These are phyloP conservation scores for Synergus itoensis DNA, from an alignment of 2,888 invertebrate species.

Conservation along the genomic window DNA sequence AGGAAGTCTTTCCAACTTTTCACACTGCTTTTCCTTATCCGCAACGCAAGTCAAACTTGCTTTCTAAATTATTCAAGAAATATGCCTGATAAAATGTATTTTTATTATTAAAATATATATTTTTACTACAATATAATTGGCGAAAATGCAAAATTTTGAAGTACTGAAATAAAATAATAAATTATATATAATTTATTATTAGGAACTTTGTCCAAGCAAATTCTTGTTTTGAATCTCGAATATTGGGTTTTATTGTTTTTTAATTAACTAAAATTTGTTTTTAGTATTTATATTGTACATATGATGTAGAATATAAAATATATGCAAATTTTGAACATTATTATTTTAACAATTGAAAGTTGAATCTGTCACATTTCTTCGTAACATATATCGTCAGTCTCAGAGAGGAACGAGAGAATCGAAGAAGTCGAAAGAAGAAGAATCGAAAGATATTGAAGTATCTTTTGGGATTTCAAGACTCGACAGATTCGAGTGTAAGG, in stretches of 20 bases:
- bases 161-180: neutral
- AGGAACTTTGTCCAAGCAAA: too few relatives aligned
- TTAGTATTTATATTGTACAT: too few relatives aligned
- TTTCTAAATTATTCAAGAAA: conserved; percentile 26
- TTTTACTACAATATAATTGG: too few relatives aligned
- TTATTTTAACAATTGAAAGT: neutral
- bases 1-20: neutral
- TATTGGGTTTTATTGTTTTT: too few relatives aligned
- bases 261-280: too few relatives aligned
- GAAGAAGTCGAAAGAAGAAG: neutral
- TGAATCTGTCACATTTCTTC: neutral
- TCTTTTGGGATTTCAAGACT: conserved; percentile 35
- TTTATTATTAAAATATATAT: too few relatives aligned
- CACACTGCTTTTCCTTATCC: conserved; percentile 30
- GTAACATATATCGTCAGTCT: conserved; percentile 13
- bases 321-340: too few relatives aligned
- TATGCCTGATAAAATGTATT: neutral
- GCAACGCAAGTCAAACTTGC: conserved; percentile 27
- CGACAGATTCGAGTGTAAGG: conserved; percentile 39
- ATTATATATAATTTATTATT: too few relatives aligned
- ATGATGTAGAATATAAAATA: too few relatives aligned
- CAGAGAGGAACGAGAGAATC: conserved; percentile 40
- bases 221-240: too few relatives aligned
- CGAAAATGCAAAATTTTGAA: neutral
- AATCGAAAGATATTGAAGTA: conserved; percentile 15